Conservation (phyloP, 2,113 vertebrate genomes). For the Barbus barbus region DNA sequence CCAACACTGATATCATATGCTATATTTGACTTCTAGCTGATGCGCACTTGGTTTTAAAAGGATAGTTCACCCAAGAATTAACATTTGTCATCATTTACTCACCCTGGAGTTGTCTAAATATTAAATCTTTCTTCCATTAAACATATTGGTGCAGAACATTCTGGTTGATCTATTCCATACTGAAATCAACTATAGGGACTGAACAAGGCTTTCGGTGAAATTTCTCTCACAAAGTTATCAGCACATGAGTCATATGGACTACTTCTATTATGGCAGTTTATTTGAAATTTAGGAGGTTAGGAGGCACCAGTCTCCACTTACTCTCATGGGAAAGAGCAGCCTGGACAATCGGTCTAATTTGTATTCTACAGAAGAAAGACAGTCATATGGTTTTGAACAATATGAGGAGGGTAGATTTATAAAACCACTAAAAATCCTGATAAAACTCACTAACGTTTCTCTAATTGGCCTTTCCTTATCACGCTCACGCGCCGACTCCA, state of each 20-base stretch:
- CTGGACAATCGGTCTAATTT: background rate
- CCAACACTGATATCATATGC: no score
- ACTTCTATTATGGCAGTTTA: background rate
- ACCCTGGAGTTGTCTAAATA: no score
- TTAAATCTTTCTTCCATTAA: no score
- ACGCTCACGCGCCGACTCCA: constrained; percentile 63
- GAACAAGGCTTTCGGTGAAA: background rate
- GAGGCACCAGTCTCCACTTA: background rate
- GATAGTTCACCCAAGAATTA: no score
- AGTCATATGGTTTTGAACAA: background rate
- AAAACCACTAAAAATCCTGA: constrained; percentile 70
- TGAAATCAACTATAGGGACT: background rate
- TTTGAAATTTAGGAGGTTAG: background rate
- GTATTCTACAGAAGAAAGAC: background rate
- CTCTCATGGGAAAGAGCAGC: background rate
- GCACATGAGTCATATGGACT: background rate
- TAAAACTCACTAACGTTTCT: constrained; percentile 74
- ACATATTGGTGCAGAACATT: no score
- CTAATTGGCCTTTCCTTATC: constrained; percentile 74
- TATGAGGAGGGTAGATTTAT: background rate
- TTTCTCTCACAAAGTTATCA: background rate
- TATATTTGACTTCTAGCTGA: no score
- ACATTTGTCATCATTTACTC: no score
- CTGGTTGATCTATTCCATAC: background rate
- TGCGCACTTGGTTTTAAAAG: no score